Base-by-base conservation (phyloP, 2,113 vertebrate species). In the Gallinago paraguaiae region DNA sequence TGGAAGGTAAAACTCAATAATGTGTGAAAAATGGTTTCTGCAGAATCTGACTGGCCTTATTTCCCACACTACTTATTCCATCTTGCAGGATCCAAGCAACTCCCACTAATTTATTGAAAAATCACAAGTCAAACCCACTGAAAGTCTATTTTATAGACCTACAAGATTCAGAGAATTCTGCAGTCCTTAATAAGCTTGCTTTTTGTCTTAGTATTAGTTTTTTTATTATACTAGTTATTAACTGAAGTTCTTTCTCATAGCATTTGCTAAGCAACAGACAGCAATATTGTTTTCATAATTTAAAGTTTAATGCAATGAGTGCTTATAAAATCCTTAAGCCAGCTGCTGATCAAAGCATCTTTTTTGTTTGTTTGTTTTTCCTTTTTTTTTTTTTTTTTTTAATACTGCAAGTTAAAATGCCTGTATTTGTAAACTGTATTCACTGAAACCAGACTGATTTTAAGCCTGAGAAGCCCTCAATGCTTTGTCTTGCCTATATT, bases 381-480 rank as follows among this genome's bases (percentile, higher is more conserved):
- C 22, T 65, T 74, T 19, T 6, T 72, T 92, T 97, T 6, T 72
- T 92, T 97, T 90, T 75, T 39, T 39, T 39, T 39, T 39, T 39
- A 39, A 85, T 72, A 80, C 15, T 83, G 12, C 30, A 84, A 84
- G 30, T 45, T 85, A 84, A 90, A 85, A 92, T 78, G 11, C 15
- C 51, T 84, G 15, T 71, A 95, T 94, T 95, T 96, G 11, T 92
- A 85, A 97, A 87, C 31, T 78, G 37, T 74, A 50, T 86, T 88
- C 35, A 88, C 61, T 93, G 61, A 94, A 95, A 90, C 46, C 78
- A 85, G 82, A 11, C 4, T 39, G 43, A 72, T 74, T 97, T 92
- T 93, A 46, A 92, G 39, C 56, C 33, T 88, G 27, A 95, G 75
- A 94, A 95, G 6, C 5, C 63, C 28, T 81, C 18, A 82, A 4